Conservation (phyloP, 2,888 invertebrate genomes). For the Plusia festucae region DNA sequence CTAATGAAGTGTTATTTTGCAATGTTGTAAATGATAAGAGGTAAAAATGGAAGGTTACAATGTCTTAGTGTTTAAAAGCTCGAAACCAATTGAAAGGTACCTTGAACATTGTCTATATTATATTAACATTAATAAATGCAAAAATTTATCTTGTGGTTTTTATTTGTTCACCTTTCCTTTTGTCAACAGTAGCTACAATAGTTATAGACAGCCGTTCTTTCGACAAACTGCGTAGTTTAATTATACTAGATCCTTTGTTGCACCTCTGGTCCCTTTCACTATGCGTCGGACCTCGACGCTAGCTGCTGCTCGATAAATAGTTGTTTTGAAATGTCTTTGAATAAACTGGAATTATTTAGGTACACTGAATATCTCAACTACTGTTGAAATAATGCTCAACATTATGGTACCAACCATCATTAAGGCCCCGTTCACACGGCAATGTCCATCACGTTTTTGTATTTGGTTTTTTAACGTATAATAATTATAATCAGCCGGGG, state of each 20-base stretch:
- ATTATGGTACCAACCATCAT: too few relatives aligned
- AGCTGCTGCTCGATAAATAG: neutral
- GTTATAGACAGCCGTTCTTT: neutral
- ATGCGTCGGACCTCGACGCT: neutral
- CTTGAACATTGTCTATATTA: conserved; percentile 90
- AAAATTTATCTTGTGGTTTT: conserved; percentile 71
- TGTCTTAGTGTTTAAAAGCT: conserved; percentile 88
- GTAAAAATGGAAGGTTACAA: conserved; percentile 83
- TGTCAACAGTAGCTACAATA: neutral
- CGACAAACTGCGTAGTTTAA: neutral
- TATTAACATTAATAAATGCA: conserved; percentile 89
- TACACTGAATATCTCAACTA: too few relatives aligned
- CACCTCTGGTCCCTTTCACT: neutral
- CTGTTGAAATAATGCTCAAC: too few relatives aligned
- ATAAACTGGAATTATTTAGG: too few relatives aligned
- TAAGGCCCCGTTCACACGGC: too few relatives aligned
- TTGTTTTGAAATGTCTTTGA: too few relatives aligned
- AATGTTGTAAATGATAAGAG: conserved; percentile 84
- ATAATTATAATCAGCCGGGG: too few relatives aligned
- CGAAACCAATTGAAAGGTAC: conserved; percentile 89
- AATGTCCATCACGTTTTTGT: too few relatives aligned
- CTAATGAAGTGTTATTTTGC: conserved; percentile 86
- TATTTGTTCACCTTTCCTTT: conserved; percentile 39
- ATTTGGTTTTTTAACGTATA: too few relatives aligned
- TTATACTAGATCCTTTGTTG: neutral